Evolutionary conservation across 2,888 invertebrate species (phyloP), one percentile per base, ranked within the genome.

Genomic region (Octonoba sinensis): DNA sequence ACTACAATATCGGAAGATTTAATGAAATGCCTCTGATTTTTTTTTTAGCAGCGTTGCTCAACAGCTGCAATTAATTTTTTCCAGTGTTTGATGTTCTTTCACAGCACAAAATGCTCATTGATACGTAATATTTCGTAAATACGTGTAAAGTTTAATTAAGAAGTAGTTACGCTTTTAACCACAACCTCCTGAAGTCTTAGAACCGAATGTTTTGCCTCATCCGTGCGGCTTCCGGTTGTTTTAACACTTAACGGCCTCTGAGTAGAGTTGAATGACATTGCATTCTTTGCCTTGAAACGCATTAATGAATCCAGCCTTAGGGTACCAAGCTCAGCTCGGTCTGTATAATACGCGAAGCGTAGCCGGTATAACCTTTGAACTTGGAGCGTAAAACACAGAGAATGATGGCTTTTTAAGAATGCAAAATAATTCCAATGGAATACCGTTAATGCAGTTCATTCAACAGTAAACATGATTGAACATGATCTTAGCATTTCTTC

Each of bases 261-360:
- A 79, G 72, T 79, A 66, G 66, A 79, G 78, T 79, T 79, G 78
- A 79, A 79, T 79, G 78, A 79, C 78, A 72, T 65, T 65, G 59
- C 77, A 78, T 79, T 79, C 72, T 79, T 79, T 79, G 67, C 78
- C 72, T 67, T 72, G 66, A 59, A 72, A 60, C 59, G 44, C 78
- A 70, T 71, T 78, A 64, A 78, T 71, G 72, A 79, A 67, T 78
- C 78, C 24, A 36, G 70, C 77, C 65, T 44, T 20, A 54, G 67
- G 67, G 62, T 49, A 11, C 44, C 24, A 49, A 12, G 62, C 59
- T 27, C 46, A 62, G 44, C 54, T 44, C 56, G 36, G 73, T 66
- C 69, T 60, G 62, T 51, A 54, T 70, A 51, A 24, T 22, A 78
- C 66, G 24, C 78, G 66, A 79, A 79, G 78, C 78, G 78, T 72